Conservation (phyloP, 2,888 invertebrate genomes). For the Sialis lutaria region DNA sequence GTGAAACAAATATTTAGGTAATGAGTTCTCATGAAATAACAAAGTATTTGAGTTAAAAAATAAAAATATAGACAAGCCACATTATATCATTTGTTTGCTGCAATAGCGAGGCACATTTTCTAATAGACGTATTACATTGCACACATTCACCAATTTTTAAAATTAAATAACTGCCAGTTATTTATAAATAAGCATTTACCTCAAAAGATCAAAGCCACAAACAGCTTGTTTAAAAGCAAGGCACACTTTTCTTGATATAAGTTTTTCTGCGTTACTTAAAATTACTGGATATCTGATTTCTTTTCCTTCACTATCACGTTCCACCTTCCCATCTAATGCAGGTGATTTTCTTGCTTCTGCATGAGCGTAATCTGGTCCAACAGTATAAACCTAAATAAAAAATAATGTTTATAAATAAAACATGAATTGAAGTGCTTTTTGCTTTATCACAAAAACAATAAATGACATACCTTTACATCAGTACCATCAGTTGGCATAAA, state of each 20-base stretch:
- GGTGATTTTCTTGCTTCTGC: conserved; percentile 98
- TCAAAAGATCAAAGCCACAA: conserved; percentile 93
- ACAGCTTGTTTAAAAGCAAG: conserved; percentile 95
- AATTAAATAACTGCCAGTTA: too few relatives aligned
- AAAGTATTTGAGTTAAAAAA: not conserved
- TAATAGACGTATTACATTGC: not conserved
- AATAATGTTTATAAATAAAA: too few relatives aligned
- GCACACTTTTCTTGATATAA: conserved; percentile 95
- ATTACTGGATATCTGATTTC: conserved; percentile 99
- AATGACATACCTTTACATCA: conserved; percentile 23
- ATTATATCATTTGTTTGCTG: too few relatives aligned
- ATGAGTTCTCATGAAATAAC: too few relatives aligned
- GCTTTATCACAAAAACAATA: not conserved
- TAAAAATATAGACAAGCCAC: not conserved
- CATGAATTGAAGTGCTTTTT: not conserved
- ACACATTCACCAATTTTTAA: not conserved
- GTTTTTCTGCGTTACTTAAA: conserved; percentile 89
- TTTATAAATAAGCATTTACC: conserved; percentile 27
- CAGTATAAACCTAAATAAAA: conserved; percentile 75
- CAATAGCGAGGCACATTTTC: not conserved
- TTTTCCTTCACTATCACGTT: conserved; percentile 92
- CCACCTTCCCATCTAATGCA: conserved; percentile 95
- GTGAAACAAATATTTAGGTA: too few relatives aligned
- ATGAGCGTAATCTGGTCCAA: conserved; percentile 98
- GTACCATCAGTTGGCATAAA: conserved; percentile 99